Evolutionary conservation across 2,113 vertebrate genomes (phyloP), one percentile per base, ranked within the genome.

Genomic region (Pachypanchax playfairii): DNA sequence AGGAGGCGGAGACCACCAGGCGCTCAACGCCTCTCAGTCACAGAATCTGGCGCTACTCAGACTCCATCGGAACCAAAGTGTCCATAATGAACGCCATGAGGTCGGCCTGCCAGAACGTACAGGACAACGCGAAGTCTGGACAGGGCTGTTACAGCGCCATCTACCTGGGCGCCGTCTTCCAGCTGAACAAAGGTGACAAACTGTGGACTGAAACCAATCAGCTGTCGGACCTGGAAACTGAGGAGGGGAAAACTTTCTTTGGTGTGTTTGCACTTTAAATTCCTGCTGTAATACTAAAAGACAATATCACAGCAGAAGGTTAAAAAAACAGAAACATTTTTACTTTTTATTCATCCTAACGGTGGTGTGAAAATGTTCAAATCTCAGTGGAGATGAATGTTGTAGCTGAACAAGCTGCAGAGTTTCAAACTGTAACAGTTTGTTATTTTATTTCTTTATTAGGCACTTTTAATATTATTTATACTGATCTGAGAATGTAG

Each of bases 101-200:
- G 50, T 87, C 92, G 0, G 83, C 75, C 3, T 93, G 91, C 38
- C 79, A 86, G 9, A 65, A 15, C 26, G 3, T 14, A 0, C 56
- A 36, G 42, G 64, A 41, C 1, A 10, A 6, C 6, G 29, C 51
- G 31, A 13, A 12, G 8, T 21, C 28, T 10, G 1, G 41, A 6
- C 0, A 80, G 68, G 0, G 64, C 25, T 92, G 87, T 88, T 92
- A 88, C 77, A 88, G 77, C 28, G 46, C 87, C 48, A 81, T 92
- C n/a, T 92, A 93, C 47, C 78, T 92, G 44, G 91, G 92, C 0
- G 92, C 90, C 0, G 88, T 90, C 39, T 93, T 93, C 25, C 73
- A 77, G 12, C 87, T 93, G 31, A 28, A 82, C 1, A 21, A n/a
- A 6, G 90, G 88, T 0, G 92, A 93, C 86, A 24, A 0, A 5